A percentile compares a stretch with the other conserved stretches of the same genome.
phyloP scores from a whole-genome alignment of 2,113 vertebrate genomes.

The Cololabis saira region DNA sequence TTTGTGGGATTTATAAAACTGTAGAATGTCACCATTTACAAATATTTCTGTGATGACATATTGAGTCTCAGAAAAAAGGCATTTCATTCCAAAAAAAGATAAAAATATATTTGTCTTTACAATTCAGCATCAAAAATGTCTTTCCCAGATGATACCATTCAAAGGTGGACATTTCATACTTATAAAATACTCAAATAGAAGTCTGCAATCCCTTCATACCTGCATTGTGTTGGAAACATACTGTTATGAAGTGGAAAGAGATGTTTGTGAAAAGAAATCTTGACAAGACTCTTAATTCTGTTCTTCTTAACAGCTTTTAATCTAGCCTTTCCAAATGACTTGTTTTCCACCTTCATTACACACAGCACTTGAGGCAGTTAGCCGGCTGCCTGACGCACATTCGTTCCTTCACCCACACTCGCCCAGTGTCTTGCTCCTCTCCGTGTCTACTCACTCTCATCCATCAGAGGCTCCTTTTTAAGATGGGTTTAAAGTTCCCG shows the following conservation, averaged over 20 bases:
- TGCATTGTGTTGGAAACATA: no score
- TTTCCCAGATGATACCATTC: no score
- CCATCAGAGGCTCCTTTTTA: constrained; percentile 67
- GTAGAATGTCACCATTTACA: no score
- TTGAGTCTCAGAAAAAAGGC: no score
- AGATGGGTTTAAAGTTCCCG: constrained; percentile 65
- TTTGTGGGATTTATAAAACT: no score
- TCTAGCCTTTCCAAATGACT: constrained; percentile 17
- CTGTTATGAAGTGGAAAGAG: neutral
- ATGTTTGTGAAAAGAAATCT: constrained; percentile 3
- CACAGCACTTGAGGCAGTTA: constrained; percentile 42
- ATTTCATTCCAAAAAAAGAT: no score
- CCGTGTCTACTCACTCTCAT: constrained; percentile 19
- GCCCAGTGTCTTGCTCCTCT: constrained; percentile 20
- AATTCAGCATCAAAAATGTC: no score
- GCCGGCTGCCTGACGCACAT: constrained; percentile 49
- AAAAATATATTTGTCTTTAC: no score
- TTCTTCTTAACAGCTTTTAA: constrained; percentile 5
- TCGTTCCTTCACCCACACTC: constrained; percentile 17
- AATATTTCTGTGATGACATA: no score
- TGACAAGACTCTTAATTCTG: constrained; percentile 2
- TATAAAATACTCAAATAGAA: no score
- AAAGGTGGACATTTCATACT: no score
- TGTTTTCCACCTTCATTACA: constrained; percentile 21
- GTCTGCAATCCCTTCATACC: no score